A percentile compares a stretch with the other conserved stretches of the same genome.
Evolutionary conservation across 1,140 invertebrate species (phyloP).

Genomic region (Meloidogyne chitwoodi): DNA sequence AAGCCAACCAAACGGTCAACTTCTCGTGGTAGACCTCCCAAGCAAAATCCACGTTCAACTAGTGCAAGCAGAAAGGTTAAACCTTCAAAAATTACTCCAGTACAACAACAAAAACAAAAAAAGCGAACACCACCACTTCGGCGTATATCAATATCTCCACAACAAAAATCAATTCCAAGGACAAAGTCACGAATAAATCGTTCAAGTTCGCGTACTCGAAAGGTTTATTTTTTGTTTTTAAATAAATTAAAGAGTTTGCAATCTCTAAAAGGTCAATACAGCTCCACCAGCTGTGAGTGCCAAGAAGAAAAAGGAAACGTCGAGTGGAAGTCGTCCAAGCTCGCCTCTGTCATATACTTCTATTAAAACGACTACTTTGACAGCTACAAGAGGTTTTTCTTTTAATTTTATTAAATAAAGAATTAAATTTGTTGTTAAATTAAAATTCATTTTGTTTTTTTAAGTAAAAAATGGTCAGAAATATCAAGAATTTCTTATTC

Average conservation of each 20-base stretch:
- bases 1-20: constrained; percentile 3
- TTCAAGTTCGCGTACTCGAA: constrained; percentile 1
- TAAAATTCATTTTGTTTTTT: too few relatives aligned
- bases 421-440: neutral
- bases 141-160: constrained; percentile 3
- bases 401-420: neutral
- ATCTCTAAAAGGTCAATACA: neutral
- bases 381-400: neutral
- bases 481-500: too few relatives aligned
- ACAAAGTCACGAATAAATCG: neutral
- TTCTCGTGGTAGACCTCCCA: constrained; percentile 6
- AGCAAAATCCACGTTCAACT: neutral
- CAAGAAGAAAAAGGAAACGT: neutral
- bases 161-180: constrained; percentile 8
- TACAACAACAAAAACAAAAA: neutral
- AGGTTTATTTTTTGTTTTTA: neutral
- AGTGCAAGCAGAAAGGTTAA: neutral
- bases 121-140: neutral
- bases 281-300: constrained; percentile 5
- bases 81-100: neutral
- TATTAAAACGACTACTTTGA: neutral
- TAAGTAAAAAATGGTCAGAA: too few relatives aligned
- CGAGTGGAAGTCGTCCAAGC: neutral
- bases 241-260: too few relatives aligned
- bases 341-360: neutral